Base-by-base conservation (phyloP, 2,113 vertebrate species). In the Antennarius striatus region DNA sequence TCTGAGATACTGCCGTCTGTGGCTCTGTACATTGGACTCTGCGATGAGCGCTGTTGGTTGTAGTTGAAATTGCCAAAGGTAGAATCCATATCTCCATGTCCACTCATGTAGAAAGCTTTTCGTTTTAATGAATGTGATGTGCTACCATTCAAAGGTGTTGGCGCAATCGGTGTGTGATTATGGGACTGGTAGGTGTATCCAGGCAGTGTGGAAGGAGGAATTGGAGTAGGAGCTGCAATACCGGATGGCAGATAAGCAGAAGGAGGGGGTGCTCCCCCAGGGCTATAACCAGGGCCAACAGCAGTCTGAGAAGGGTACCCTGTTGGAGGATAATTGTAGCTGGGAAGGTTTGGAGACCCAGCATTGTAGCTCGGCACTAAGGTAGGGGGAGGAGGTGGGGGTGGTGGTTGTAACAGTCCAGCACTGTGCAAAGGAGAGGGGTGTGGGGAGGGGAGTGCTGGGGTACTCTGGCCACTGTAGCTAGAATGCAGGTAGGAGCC, bases 81-180 rank as follows among this genome's bases (percentile, higher is more conserved):
- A 86, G 98, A 94, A 91, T 98, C 96, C 94, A 99, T 95, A 79
- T 99, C 98, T 91, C 95, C 97, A 91, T 98, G 96, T 86, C 95
- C 95, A 79, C 95, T 95, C 96, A 98, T 98, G 80, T 98, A 99
- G 92, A 99, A 99, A 90, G 98, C 98, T 93, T 99, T 99, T 83
- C 98, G 94, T 92, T 99, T 99, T 87, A 99, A 94, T 75, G 96
- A 98, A 90, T 94, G 96, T 78, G 96, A 96, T 4, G 96, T 95
- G 89, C 93, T 96, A 86, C 95, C 96, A 77, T 95, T 94, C 90
- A 98, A 92, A 89, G 96, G 96, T 36, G 96, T 96, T 0, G 96
- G 95, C 0, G 96, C 94, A 4, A 99, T 96, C 45, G 97, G 97
- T 0, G 95, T 94, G 81, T 98, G 93, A 72, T 92, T 95, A 30